Conservation (phyloP, 1,140 invertebrate genomes). For the Aphelenchoides besseyi region DNA sequence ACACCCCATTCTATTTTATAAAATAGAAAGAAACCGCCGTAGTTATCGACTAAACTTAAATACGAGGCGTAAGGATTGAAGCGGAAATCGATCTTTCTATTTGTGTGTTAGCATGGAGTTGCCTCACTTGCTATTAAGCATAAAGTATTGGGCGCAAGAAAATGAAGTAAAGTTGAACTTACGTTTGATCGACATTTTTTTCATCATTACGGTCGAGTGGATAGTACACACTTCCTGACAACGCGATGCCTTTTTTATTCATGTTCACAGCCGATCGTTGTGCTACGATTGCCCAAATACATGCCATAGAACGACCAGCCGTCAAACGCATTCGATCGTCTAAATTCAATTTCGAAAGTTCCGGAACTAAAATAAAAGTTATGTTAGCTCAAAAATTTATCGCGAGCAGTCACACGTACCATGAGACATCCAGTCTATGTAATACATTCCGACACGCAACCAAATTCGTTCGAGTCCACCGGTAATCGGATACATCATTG, state of each 20-base stretch:
- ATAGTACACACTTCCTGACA: slow-evolving; percentile 7
- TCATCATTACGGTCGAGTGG: neutral
- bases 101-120: no score
- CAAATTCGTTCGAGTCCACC: slow-evolving; percentile 6
- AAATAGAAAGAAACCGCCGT: no score
- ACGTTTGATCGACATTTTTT: neutral
- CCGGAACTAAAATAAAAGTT: no score
- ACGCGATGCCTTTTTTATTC: neutral
- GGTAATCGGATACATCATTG: neutral
- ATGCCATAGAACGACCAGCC: slow-evolving; percentile 6
- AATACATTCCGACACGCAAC: slow-evolving; percentile 10
- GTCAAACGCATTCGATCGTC: slow-evolving; percentile 4
- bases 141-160: neutral
- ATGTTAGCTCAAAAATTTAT: neutral
- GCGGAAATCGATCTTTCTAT: no score
- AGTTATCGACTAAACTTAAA: no score
- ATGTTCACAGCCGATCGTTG: neutral
- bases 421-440: slow-evolving; percentile 1
- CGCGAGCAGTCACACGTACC: no score
- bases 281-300: slow-evolving; percentile 5
- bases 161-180: neutral
- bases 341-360: neutral
- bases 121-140: neutral
- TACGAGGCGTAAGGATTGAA: no score
- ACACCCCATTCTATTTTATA: neutral